Evolutionary conservation across 2,888 invertebrate species (phyloP).

Genomic region (Drosophila stalkeri): DNA sequence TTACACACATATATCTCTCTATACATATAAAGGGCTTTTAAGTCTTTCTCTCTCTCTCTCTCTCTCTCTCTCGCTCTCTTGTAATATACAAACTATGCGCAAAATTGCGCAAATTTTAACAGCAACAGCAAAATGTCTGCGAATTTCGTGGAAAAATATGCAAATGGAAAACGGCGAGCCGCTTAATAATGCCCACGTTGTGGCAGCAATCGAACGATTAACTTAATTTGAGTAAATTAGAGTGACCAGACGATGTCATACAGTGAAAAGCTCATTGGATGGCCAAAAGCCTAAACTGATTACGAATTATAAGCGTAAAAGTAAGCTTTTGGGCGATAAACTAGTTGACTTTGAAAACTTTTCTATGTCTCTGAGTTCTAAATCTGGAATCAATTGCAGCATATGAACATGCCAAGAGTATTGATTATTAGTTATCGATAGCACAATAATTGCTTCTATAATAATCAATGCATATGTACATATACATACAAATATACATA

Average conservation of each 20-base stretch:
- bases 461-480: too few relatives aligned
- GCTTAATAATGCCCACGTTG: constrained; percentile 23
- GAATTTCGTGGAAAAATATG: constrained; percentile 13
- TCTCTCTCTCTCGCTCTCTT: constrained; percentile 33
- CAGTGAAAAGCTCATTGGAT: constrained; percentile 9
- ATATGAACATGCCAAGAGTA: background rate
- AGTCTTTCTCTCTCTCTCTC: constrained; percentile 29
- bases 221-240: constrained; percentile 39
- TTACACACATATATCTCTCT: background rate
- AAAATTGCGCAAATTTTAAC: constrained; percentile 39
- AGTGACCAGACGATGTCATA: constrained; percentile 29
- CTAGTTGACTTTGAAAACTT: too few relatives aligned
- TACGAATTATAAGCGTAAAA: background rate
- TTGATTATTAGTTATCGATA: too few relatives aligned
- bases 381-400: background rate
- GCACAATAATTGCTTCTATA: too few relatives aligned
- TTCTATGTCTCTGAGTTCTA: too few relatives aligned
- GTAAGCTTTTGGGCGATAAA: too few relatives aligned
- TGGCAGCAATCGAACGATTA: constrained; percentile 23
- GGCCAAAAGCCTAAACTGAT: background rate
- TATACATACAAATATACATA: too few relatives aligned
- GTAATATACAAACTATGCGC: constrained; percentile 40
- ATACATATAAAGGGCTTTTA: constrained; percentile 35
- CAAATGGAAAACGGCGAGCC: constrained; percentile 27
- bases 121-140: constrained; percentile 22